Percentiles rank a stretch among this genome's conserved stretches.
These are phyloP conservation scores for Trachops cirrhosus DNA, from an alignment of 2,797 vertebrate species.

Conservation along the genomic window DNA sequence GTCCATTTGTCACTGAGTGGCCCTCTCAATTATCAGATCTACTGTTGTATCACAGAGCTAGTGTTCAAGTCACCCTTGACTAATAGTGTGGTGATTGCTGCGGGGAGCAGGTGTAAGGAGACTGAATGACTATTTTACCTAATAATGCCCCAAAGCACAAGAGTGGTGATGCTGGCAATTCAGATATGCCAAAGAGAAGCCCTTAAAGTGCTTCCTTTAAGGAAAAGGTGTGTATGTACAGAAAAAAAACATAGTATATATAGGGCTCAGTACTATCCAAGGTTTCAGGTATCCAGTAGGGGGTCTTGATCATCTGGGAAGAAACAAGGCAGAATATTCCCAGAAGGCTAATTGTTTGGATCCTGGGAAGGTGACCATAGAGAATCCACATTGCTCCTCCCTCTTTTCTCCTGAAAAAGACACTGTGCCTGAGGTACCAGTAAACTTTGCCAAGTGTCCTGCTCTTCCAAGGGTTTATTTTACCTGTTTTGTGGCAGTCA, in stretches of 20 bases:
- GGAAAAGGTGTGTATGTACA: neutral
- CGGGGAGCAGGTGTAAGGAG: too few species aligned
- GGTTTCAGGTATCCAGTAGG: neutral
- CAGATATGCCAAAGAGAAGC: neutral
- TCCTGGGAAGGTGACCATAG: neutral
- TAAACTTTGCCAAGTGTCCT: neutral
- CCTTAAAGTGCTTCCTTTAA: neutral
- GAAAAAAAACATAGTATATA: neutral
- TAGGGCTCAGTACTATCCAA: neutral
- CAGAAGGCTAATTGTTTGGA: neutral
- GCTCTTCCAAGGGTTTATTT: neutral
- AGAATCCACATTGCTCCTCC: neutral
- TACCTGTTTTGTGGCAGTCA: slow-evolving; percentile 23
- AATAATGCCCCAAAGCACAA: neutral
- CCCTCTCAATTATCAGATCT: neutral
- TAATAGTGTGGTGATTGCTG: too few species aligned
- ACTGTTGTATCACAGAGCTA: neutral
- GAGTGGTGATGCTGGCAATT: neutral
- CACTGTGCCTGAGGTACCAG: neutral
- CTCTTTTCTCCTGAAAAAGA: neutral
- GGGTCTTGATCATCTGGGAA: neutral
- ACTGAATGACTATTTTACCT: neutral
- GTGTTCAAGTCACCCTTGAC: neutral
- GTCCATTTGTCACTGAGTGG: neutral
- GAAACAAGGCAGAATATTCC: neutral